Conservation (phyloP, 2,113 vertebrate species). For the Rhynchomys soricoides region DNA sequence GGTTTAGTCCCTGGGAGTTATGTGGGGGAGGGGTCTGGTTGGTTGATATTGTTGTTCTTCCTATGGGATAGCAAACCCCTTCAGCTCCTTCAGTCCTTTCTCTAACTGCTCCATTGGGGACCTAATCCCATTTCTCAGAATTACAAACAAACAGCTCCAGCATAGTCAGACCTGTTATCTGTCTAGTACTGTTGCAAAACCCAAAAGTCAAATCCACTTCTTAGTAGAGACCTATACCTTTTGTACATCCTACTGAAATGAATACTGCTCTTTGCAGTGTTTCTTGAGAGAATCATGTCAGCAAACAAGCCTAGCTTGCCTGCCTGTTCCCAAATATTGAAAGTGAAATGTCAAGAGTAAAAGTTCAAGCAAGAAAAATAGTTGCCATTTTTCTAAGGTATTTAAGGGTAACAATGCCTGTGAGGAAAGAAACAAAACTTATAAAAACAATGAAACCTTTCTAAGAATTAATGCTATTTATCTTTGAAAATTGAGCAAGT, state of each 20-base stretch:
- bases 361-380: neutral
- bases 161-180: accelerated
- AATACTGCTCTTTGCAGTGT: neutral
- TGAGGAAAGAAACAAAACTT: too few species aligned
- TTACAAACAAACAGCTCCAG: neutral
- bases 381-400: too few species aligned
- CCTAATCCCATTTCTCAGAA: accelerated
- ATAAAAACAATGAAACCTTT: neutral
- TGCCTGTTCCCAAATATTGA: neutral
- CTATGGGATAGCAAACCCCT: too few species aligned
- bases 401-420: neutral
- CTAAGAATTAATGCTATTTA: neutral
- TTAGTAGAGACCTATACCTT: neutral
- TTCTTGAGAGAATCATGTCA: neutral
- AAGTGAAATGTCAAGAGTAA: neutral
- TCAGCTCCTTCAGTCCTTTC: too few species aligned
- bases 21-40: too few species aligned
- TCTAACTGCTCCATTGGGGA: too few species aligned
- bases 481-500: neutral
- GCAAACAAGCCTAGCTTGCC: neutral
- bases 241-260: neutral
- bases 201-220: neutral
- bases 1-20: too few species aligned
- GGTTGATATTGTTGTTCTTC: too few species aligned
- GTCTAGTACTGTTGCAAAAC: neutral